These are phyloP conservation scores for Prietella phreatophila DNA, from an alignment of 2,113 vertebrate genomes.

Conservation along the genomic window DNA sequence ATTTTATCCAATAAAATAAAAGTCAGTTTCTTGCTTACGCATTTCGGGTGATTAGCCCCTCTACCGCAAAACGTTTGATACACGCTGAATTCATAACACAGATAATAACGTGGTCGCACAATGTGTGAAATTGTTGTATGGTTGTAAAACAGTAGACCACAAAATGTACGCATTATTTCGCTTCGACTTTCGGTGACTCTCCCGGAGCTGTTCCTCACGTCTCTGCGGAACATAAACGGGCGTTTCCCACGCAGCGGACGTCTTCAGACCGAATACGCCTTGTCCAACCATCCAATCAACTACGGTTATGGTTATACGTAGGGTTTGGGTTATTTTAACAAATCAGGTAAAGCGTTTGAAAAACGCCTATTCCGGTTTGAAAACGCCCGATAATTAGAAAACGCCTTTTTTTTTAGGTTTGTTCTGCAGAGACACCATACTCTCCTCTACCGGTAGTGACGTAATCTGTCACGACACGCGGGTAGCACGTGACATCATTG, in stretches of 20 bases:
- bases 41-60: neutral
- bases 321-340: too few species aligned
- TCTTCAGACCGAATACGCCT: too few species aligned
- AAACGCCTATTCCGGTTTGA: too few species aligned
- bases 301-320: too few species aligned
- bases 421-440: too few species aligned
- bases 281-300: too few species aligned
- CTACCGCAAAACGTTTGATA: neutral
- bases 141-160: neutral
- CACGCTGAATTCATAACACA: neutral
- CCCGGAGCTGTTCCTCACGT: neutral
- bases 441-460: neutral
- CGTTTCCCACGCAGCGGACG: too few species aligned
- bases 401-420: too few species aligned
- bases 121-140: neutral
- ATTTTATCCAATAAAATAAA: constrained; percentile 11
- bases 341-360: too few species aligned
- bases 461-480: neutral
- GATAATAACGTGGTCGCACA: neutral
- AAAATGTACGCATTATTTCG: neutral
- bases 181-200: neutral
- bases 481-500: neutral
- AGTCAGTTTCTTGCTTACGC: neutral
- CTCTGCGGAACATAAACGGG: too few species aligned
- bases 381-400: too few species aligned